phyloP scores from a whole-genome alignment of 1,140 invertebrate genomes.

The Saccostrea echinata region DNA sequence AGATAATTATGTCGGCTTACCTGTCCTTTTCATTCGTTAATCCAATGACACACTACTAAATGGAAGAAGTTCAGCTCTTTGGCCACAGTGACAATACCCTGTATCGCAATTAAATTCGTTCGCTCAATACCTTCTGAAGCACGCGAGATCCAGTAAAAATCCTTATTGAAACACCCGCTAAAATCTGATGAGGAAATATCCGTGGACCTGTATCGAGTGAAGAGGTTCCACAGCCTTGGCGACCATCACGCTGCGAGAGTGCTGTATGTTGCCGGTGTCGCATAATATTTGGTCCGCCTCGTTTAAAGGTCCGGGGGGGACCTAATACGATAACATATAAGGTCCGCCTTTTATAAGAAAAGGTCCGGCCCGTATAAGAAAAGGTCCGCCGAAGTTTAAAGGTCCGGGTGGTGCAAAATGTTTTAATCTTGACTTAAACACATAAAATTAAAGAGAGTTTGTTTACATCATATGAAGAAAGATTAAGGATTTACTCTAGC shows the following conservation, averaged over 20 bases:
- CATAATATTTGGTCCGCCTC: no score
- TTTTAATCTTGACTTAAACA: no score
- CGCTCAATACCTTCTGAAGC: neutral
- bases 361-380: no score
- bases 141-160: neutral
- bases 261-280: neutral
- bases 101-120: neutral
- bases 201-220: neutral
- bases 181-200: neutral
- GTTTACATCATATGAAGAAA: no score
- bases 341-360: no score
- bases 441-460: no score
- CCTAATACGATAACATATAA: no score
- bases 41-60: neutral
- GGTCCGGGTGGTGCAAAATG: no score
- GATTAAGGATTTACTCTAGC: no score
- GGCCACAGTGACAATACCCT: neutral
- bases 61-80: neutral
- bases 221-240: neutral
- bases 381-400: no score
- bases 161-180: neutral
- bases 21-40: constrained; percentile 12
- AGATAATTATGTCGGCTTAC: neutral
- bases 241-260: constrained; percentile 5
- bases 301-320: no score